phyloP scores from a whole-genome alignment of 2,797 vertebrate genomes.

The Hapalemur alaotrensis region DNA sequence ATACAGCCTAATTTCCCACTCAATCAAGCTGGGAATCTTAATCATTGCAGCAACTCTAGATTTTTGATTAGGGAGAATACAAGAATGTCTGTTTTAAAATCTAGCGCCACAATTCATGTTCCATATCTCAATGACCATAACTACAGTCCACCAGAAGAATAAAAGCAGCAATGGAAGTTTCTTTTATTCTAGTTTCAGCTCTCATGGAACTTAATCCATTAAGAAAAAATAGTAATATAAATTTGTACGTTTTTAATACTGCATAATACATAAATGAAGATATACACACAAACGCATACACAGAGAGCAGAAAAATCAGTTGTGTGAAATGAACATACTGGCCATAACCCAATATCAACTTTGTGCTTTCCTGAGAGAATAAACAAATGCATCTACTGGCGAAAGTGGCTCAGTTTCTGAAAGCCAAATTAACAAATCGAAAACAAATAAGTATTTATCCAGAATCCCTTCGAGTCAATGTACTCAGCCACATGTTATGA shows the following conservation, averaged over 20 bases:
- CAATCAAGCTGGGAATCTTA: neutral
- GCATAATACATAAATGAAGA: neutral
- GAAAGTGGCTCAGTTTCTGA: neutral
- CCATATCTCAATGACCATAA: neutral
- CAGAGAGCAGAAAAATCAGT: neutral
- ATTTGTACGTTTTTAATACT: neutral
- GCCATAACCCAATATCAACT: neutral
- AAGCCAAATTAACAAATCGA: neutral
- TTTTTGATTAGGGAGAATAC: neutral
- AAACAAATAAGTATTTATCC: constrained; percentile 33
- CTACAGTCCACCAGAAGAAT: neutral
- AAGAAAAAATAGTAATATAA: neutral
- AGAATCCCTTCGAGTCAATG: neutral
- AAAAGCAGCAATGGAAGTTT: neutral
- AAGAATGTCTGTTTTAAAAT: neutral
- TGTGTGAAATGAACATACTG: neutral
- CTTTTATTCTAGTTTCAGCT: neutral
- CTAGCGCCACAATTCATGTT: neutral
- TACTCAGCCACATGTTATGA: neutral
- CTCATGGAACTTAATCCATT: neutral
- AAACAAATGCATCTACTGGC: neutral
- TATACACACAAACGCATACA: accelerated
- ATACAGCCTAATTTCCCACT: neutral
- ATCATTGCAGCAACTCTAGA: neutral
- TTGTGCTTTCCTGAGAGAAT: neutral